These are phyloP conservation scores for Atta colombica DNA, from an alignment of 1,140 invertebrate species.

Conservation along the genomic window DNA sequence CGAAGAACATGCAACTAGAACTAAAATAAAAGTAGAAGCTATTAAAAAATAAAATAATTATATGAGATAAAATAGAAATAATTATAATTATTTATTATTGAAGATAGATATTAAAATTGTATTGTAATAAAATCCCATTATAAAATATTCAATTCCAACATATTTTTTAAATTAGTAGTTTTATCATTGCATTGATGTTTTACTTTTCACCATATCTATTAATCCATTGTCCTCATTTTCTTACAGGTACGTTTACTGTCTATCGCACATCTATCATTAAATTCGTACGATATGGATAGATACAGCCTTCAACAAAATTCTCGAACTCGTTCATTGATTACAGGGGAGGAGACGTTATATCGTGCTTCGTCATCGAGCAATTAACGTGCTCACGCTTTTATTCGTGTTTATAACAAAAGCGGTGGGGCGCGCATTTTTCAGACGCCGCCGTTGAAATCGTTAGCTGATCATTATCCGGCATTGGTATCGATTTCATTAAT, in stretches of 20 bases:
- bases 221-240: background rate
- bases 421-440: conserved; percentile 38
- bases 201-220: background rate
- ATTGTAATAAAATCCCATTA: background rate
- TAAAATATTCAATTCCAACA: background rate
- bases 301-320: conserved; percentile 22
- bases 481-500: conserved; percentile 73
- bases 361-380: conserved; percentile 48
- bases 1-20: background rate
- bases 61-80: no score
- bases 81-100: no score
- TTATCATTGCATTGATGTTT: background rate
- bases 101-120: no score
- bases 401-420: conserved; percentile 54
- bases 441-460: conserved; percentile 58
- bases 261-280: conserved; percentile 10
- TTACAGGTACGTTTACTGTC: background rate
- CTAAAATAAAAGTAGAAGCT: background rate
- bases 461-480: conserved; percentile 68
- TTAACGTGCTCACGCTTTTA: conserved; percentile 50
- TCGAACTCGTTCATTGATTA: conserved; percentile 35
- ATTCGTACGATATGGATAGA: background rate
- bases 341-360: background rate
- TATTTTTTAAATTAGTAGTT: background rate
- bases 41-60: background rate